Base-by-base conservation (phyloP, 1,140 invertebrate genomes). In the Euglossa dilemma region DNA sequence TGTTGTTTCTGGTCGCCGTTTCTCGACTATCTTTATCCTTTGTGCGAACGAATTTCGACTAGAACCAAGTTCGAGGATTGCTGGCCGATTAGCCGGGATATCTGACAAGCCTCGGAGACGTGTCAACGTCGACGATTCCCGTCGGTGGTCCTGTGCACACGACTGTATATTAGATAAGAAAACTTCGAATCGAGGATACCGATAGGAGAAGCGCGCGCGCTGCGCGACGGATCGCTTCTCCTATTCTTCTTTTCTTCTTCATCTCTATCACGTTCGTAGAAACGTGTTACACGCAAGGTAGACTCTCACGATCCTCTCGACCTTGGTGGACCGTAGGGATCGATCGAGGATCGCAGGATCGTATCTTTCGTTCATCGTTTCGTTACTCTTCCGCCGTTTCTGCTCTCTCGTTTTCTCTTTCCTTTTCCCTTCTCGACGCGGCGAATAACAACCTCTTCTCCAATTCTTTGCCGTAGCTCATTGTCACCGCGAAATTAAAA, bases 161-260 rank as follows among this genome's bases (percentile, higher is more conserved):
- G 28, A 63, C 59, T 61, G 79, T 66, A 66, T 57, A 66, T 64
- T 69, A 59, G 72, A 76, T 64, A 75, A 76, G 71, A 76, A 66
- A 66, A 25, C 18, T 45, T 76, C 50, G 16, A 76, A 43, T 82
- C 73, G 45, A 76, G 45, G 23, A 75, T 47, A 67, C 20, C 20
- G 63, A 6, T 16, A 23, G 18, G 36, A n/a, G n/a, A 75, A 75
- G 50, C 28, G 77, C 64, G 77, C 25, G 54, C 77, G 54, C 54
- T 59, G 50, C 77, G 50, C 36, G 63, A 69, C 6, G 28, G n/a
- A 54, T 25, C 57, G 28, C n/a, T 74, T 74, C 50, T 36, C 36
- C 28, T 64, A 36, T 47, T 43, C 45, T n/a, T n/a, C n/a, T n/a
- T n/a, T n/a, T n/a, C n/a, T n/a, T n/a, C 50, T n/a, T 45, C 25